Evolutionary conservation across 2,113 vertebrate genomes (phyloP), one percentile per base, ranked within the genome.

Genomic region (Sinocyclocheilus anshuiensis): DNA sequence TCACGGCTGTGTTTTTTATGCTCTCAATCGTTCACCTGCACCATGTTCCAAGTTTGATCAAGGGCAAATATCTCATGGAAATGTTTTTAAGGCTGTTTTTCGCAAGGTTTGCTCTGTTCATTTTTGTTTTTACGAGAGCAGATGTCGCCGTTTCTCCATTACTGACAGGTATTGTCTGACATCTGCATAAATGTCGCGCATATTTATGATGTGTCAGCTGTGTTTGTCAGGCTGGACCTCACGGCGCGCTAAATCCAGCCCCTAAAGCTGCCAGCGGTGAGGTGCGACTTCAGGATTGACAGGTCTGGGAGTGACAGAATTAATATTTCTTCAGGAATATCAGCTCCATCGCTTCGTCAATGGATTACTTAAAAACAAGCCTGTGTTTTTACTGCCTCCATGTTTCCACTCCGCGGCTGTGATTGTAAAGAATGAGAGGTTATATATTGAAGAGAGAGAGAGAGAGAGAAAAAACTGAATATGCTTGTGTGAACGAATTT

Each of bases 151-250:
- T 5, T 36, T 36, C 36, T 36, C 36, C 61, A 77, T 84, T 95
- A 95, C 94, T 94, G 94, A 95, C 93, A 92, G 94, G 93, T 91
- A 95, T 95, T 95, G 94, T 96, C 93, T 90, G 89, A 92, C 86
- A 93, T 94, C 91, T 95, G 94, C 95, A 95, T 95, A 94, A 94
- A 92, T 93, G 61, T 90, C 93, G 94, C 90, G 92, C 93, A 93
- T 95, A 96, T 96, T 96, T 96, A 96, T 95, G 95, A 94, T 95
- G 94, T 95, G 95, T 96, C 95, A 96, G 95, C 94, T 94, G 95
- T 95, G 94, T 93, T 95, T 94, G 94, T 93, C 93, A 89, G 93
- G 93, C 94, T 93, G 93, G 92, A 93, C 91, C 93, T 94, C 93
- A 92, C 88, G 55, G 90, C 87, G 92, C 88, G 92, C 93, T 96